Base-by-base conservation (phyloP, 2,797 vertebrate species). In the Propithecus deckenii region DNA sequence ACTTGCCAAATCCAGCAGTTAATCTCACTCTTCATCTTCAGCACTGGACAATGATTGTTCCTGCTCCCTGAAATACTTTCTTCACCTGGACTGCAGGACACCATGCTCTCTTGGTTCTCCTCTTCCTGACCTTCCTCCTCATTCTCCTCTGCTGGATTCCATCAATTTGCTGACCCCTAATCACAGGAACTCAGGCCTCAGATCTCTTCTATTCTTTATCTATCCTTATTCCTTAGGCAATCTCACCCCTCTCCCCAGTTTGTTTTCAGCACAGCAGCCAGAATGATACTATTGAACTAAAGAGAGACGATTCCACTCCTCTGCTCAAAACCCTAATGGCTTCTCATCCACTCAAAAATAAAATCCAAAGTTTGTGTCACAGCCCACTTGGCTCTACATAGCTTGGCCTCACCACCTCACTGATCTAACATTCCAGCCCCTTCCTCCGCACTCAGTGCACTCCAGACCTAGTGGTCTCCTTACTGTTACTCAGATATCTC, bases 281-380 rank as follows among this genome's bases (percentile, higher is more conserved):
- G 0, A 38, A 85, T 10, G 20, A 41, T 3, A 35, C 30, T 18
- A 5, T 30, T 69, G n/a, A 57, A 52, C 18, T 48, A 59, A 59
- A 87, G 35, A 35, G 14, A 75, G 83, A 59, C 0, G 25, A 59
- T 28, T n/a, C 4, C 25, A 80, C 25, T 43, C 61, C 59, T 93
- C 55, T 69, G 52, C 32, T 81, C n/a, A 41, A 50, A 86, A 78
- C 18, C 13, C 28, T 32, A 71, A 30, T 18, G 35, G 75, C 25
- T 67, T 88, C 57, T 30, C 25, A 92, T 46, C 55, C 23, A 81
- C 59, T 72, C 76, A 76, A 69, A 69, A 67, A 57, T 41, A 50
- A 65, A 84, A 86, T 28, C 10, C 38, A 28, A 20, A 80, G 48
- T 48, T 10, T 43, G 2, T 14, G 15, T 32, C 14, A 35, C 1